These are phyloP conservation scores for Tanypteryx hageni DNA, from an alignment of 2,888 invertebrate genomes.

Conservation along the genomic window DNA sequence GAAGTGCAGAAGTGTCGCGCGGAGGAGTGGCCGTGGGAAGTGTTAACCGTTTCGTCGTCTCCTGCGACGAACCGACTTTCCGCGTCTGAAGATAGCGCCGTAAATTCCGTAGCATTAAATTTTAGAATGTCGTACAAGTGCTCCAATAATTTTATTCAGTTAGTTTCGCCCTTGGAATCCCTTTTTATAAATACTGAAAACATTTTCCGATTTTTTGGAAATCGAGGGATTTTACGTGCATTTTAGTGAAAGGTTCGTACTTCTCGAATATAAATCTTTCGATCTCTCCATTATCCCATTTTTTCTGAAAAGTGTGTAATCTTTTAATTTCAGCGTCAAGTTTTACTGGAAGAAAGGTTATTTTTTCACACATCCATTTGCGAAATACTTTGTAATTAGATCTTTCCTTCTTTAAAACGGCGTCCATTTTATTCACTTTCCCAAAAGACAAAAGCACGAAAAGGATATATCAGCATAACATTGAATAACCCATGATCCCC, in stretches of 20 bases:
- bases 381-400: not conserved
- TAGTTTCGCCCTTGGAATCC: not conserved
- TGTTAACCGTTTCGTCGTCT: too few relatives aligned
- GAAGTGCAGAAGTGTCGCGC: not conserved
- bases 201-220: not conserved
- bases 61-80: too few relatives aligned
- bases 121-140: not conserved
- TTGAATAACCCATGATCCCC: constrained; percentile 12
- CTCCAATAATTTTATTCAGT: not conserved
- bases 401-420: not conserved
- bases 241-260: too few relatives aligned
- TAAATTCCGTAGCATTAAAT: not conserved
- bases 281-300: too few relatives aligned
- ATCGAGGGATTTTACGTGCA: not conserved
- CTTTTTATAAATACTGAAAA: too few relatives aligned
- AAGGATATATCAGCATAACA: not conserved
- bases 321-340: too few relatives aligned
- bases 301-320: too few relatives aligned
- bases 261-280: too few relatives aligned
- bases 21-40: too few relatives aligned
- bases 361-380: not conserved
- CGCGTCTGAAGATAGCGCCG: not conserved
- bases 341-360: too few relatives aligned
- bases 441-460: not conserved
- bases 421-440: not conserved